Base-by-base conservation (phyloP, 1,140 invertebrate species). In the Drosophila biarmipes region DNA sequence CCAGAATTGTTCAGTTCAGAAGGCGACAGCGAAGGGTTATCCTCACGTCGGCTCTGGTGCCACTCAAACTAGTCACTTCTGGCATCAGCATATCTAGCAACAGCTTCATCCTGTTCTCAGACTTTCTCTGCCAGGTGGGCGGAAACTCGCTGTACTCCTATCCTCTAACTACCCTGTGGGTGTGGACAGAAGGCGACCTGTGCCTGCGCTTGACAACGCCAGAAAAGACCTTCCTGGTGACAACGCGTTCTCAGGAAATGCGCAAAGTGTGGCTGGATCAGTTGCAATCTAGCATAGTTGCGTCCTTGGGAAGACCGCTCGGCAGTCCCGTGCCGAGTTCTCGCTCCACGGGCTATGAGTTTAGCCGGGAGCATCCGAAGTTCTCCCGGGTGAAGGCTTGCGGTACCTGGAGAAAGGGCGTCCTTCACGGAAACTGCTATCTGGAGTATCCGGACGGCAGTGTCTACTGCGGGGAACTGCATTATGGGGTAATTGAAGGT, bases 401-500 rank as follows among this genome's bases (percentile, higher is more conserved):
- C 89, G 96, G 96, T 1, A 93, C 94, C 53, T 98, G 96, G 96
- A 91, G 95, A 14, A 95, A 95, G 90, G 96, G 96, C 2, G 96
- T 97, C 80, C 93, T 97, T 71, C 96, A 98, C 91, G 97, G 97
- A 11, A 93, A 93, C 75, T 97, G 97, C 4, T 95, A 96, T 92
- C 90, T 98, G 31, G 94, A 95, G 84, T 98, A 96, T 96, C 92
- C 94, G 6, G 96, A 98, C 93, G 96, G 96, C 2, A 95, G 94
- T 71, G 92, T 94, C 45, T 98, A 97, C 82, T 94, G 94, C 37
- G 97, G 97, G 0, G 95, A 96, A 64, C 96, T 98, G 91, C 92
- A 95, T 51, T 93, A 96, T 74, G 96, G 96, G 66, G 92, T 94
- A 17, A 94, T 96, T 57, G 94, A 96, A 92, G 97, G 97, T 91